Percentiles rank a stretch among this genome's conserved stretches.
Conservation (phyloP, 2,888 invertebrate genomes). For the Heteropelma amictum region DNA sequence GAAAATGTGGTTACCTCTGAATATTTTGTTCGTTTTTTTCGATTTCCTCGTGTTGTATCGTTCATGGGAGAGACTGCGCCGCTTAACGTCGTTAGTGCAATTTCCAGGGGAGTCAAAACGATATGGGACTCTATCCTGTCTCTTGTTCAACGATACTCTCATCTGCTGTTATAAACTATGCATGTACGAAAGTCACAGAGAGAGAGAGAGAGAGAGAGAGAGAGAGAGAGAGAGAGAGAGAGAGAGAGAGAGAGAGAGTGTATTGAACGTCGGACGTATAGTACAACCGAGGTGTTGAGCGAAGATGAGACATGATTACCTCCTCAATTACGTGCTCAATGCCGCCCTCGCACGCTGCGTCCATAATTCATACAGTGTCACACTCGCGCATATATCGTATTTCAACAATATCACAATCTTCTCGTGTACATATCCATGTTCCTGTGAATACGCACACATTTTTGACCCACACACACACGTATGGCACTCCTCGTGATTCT, state of each 20-base stretch:
- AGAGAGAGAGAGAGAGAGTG: slow-evolving; percentile 19
- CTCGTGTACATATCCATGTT: background rate
- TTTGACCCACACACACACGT: background rate
- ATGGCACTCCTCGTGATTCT: background rate
- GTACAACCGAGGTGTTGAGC: slow-evolving; percentile 62
- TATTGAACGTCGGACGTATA: slow-evolving; percentile 49
- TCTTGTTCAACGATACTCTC: slow-evolving; percentile 40
- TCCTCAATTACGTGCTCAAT: slow-evolving; percentile 74
- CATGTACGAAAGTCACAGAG: too few species aligned
- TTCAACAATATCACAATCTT: slow-evolving; percentile 14
- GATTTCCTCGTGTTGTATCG: background rate
- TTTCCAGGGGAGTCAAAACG: slow-evolving; percentile 12
- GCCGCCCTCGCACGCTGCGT: slow-evolving; percentile 63
- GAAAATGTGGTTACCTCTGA: background rate
- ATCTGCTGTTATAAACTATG: too few species aligned
- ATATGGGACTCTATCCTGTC: slow-evolving; percentile 34
- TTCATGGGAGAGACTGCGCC: background rate
- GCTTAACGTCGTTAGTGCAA: slow-evolving; percentile 6
- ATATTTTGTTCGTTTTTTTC: background rate
- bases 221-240: slow-evolving; percentile 9
- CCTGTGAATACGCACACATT: background rate
- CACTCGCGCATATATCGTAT: slow-evolving; percentile 43
- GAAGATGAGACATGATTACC: slow-evolving; percentile 74
- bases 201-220: slow-evolving; percentile 12
- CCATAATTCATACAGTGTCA: slow-evolving; percentile 68